A percentile compares a stretch with the other conserved stretches of the same genome.
These are phyloP conservation scores for Tylochromis polylepis DNA, from an alignment of 2,113 vertebrate species.

Conservation along the genomic window DNA sequence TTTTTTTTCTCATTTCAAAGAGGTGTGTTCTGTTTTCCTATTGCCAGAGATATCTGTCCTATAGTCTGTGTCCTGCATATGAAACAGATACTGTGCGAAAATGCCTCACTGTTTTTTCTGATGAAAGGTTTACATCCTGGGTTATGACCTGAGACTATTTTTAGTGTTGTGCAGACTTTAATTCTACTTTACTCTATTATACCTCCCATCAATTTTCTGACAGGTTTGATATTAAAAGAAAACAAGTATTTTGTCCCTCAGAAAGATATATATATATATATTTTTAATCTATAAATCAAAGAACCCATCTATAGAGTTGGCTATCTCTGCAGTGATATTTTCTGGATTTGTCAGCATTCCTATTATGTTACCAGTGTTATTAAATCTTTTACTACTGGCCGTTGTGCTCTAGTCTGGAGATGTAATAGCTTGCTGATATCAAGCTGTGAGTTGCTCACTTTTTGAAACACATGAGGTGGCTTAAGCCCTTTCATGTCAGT, in stretches of 20 bases:
- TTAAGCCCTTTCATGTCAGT: slow-evolving; percentile 41
- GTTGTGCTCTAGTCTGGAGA: slow-evolving; percentile 17
- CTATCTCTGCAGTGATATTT: background rate
- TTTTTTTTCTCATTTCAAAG: background rate
- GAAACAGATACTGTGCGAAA: background rate
- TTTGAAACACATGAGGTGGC: slow-evolving; percentile 15
- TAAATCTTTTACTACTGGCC: slow-evolving; percentile 15
- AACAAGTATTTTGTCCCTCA: background rate
- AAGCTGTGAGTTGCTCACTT: slow-evolving; percentile 41
- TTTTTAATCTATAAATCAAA: slow-evolving; percentile 9
- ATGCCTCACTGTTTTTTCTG: background rate
- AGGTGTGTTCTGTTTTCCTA: background rate
- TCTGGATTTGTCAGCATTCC: background rate
- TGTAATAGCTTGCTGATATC: slow-evolving; percentile 41
- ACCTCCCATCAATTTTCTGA: background rate
- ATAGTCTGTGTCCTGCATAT: background rate
- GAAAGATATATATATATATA: background rate
- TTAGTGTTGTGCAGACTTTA: background rate
- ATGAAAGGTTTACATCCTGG: background rate
- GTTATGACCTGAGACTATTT: background rate
- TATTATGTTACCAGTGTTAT: slow-evolving; percentile 28
- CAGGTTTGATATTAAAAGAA: background rate
- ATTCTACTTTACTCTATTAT: background rate
- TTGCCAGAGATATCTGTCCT: background rate
- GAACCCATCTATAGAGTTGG: background rate